Percentiles rank a stretch among this genome's conserved stretches.
Evolutionary conservation across 2,888 invertebrate species (phyloP).

Genomic region (Eupithecia tripunctaria): DNA sequence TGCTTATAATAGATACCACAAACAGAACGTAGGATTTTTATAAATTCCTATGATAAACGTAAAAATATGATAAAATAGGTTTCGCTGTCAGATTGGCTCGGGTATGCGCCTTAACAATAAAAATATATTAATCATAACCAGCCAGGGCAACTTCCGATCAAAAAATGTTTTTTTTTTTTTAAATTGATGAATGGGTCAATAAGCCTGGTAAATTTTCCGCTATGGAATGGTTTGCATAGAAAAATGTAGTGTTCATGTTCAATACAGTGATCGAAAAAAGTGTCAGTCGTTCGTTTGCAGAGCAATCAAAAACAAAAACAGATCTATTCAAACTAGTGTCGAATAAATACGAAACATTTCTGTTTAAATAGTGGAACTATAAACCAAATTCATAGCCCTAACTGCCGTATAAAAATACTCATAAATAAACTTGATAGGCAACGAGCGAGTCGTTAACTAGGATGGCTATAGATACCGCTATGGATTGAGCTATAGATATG

Average conservation of each 20-base stretch:
- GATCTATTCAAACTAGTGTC: slow-evolving; percentile 6
- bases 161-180: too few species aligned
- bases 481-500: slow-evolving; percentile 5
- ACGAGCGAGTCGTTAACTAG: slow-evolving; percentile 27
- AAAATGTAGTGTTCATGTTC: background rate
- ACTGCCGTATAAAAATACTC: slow-evolving; percentile 37
- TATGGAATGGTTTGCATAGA: background rate
- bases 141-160: too few species aligned
- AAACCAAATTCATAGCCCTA: slow-evolving; percentile 54
- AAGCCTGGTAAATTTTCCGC: too few species aligned
- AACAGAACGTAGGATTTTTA: too few species aligned
- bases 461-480: slow-evolving; percentile 19
- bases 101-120: too few species aligned
- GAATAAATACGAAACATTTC: slow-evolving; percentile 24
- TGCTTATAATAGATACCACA: too few species aligned
- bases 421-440: slow-evolving; percentile 32
- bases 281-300: background rate
- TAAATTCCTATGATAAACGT: too few species aligned
- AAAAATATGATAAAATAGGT: too few species aligned
- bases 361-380: slow-evolving; percentile 42
- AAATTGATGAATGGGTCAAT: too few species aligned
- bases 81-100: too few species aligned
- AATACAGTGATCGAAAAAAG: background rate
- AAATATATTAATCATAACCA: too few species aligned
- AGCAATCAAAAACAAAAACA: background rate